A percentile compares a stretch with the other conserved stretches of the same genome.
Conservation (phyloP, 2,888 invertebrate genomes). For the Acrobasis repandana region DNA sequence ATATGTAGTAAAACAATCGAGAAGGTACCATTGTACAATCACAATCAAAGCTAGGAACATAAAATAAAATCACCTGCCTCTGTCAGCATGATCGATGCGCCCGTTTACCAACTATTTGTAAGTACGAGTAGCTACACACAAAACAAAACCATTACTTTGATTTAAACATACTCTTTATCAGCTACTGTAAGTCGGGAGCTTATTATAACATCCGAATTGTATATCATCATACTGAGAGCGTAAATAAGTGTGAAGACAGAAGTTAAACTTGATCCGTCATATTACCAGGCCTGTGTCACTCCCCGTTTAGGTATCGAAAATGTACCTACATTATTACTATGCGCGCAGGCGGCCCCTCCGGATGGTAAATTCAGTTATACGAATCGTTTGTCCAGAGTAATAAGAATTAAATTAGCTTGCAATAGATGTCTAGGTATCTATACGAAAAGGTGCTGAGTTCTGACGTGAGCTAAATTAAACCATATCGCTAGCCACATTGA, state of each 20-base stretch:
- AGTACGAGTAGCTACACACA: conserved; percentile 34
- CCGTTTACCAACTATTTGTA: conserved; percentile 25
- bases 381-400: too few species aligned
- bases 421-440: too few species aligned
- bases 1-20: conserved; percentile 5
- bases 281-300: too few species aligned
- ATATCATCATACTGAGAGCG: conserved; percentile 59
- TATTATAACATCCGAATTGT: conserved; percentile 79
- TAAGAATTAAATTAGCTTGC: too few species aligned
- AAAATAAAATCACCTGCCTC: conserved; percentile 5
- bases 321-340: too few species aligned
- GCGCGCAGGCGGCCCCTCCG: too few species aligned
- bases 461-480: too few species aligned
- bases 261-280: not conserved
- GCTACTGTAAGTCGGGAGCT: conserved; percentile 78
- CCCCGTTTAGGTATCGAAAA: too few species aligned
- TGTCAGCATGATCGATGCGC: conserved; percentile 17
- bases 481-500: too few species aligned
- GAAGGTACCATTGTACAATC: not conserved
- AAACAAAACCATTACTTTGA: conserved; percentile 61
- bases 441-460: too few species aligned
- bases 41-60: conserved; percentile 11
- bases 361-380: too few species aligned
- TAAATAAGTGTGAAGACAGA: not conserved
- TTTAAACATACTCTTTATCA: conserved; percentile 67